Evolutionary conservation across 2,888 invertebrate species (phyloP), one percentile per base, ranked within the genome.

Genomic region (Maniola hyperantus): DNA sequence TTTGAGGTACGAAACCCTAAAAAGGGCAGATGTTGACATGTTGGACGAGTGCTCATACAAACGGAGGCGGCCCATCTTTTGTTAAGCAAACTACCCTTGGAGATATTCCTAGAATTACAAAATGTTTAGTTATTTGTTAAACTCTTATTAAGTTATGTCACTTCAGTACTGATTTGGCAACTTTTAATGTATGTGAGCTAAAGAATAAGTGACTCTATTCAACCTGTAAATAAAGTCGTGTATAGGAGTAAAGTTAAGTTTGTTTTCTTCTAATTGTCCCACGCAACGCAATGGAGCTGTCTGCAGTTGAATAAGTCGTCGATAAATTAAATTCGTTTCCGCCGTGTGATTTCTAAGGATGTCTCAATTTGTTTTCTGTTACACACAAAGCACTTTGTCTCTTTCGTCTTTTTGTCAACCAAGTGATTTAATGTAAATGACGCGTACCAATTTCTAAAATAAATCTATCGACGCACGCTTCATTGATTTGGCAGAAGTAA

Each of bases 101-200:
- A 85, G 81, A 84, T 84, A 83, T 92, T 91, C 91, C 78, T 79
- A 88, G 91, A 91, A 91, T 91, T 84, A 88, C 87, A 54, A 88
- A 91, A 88, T 88, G 87, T 87, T 92, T 91, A 89, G 89, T 86
- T 89, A 91, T 92, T 91, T 91, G 91, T 92, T 90, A 91, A 88
- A 91, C 80, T 88, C 86, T 88, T 85, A 91, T 92, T 91, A 90
- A 84, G 89, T 85, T 88, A 82, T 71, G 68, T 68, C 68, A 71
- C 55, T 67, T 68, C 51, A 63, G 36, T 50, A 39, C 60, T 44
- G 33, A 62, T 6, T 2, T 0, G 26, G 13, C 33, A 33, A 59
- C 26, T 0, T 36, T 7, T n/a, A 65, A 73, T 69, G 50, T 42
- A n/a, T 81, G 5, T 26, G 10, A 8, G 2, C 48, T 18, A 36